Evolutionary conservation across 2,113 vertebrate genomes (phyloP).

Genomic region (Chascanopsetta lugubris): DNA sequence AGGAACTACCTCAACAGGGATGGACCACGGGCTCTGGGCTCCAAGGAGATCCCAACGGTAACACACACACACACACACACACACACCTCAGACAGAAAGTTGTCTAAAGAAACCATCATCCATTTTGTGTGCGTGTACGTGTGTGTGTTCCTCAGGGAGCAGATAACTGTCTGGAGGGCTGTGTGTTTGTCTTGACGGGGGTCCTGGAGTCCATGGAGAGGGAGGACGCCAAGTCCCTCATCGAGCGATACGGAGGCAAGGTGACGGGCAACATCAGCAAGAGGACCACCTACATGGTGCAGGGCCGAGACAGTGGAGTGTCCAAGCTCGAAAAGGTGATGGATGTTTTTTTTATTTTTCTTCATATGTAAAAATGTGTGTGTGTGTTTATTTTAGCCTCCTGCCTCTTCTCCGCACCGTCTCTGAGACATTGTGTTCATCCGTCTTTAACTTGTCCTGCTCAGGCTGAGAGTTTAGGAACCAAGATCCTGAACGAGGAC

Average conservation of each 20-base stretch:
- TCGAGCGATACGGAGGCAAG: conserved; percentile 96
- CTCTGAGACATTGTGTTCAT: background rate
- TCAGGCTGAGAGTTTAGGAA: conserved; percentile 90
- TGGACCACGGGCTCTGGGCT: conserved; percentile 94
- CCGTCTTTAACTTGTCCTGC: conserved; percentile 3
- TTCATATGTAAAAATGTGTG: no score
- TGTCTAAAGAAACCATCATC: background rate
- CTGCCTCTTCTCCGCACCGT: background rate
- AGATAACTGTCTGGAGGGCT: conserved; percentile 96
- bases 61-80: background rate
- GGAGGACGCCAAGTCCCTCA: conserved; percentile 91
- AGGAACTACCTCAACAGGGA: conserved; percentile 94
- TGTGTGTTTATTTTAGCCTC: background rate
- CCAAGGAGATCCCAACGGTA: conserved; percentile 94
- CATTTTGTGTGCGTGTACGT: background rate
- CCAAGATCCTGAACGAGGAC: conserved; percentile 92
- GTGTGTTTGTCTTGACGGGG: conserved; percentile 94
- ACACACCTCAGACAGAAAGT: no score
- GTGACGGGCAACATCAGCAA: conserved; percentile 96
- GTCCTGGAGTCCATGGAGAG: conserved; percentile 95
- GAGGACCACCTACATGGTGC: conserved; percentile 92
- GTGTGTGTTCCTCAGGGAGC: conserved; percentile 85
- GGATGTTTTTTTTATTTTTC: no score
- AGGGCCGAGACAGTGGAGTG: conserved; percentile 91
- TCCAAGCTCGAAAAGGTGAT: conserved; percentile 93